Conservation (phyloP, 2,797 vertebrate species). For the Myotis findleyi region DNA sequence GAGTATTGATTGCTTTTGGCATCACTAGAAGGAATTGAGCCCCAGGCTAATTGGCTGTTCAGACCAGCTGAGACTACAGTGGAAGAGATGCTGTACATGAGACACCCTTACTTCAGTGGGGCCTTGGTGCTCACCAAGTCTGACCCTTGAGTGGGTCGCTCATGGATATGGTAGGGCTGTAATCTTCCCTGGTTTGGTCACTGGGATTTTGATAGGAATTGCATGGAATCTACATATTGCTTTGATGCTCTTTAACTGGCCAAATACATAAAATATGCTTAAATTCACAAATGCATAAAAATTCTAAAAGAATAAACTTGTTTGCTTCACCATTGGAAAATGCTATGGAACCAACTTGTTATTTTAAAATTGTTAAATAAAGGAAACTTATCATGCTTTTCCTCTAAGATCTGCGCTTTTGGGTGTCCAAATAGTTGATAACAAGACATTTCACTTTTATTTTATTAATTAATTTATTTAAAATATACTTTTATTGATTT, state of each 20-base stretch:
- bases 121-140: too few relatives aligned
- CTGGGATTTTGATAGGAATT: background rate
- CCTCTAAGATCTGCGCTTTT: background rate
- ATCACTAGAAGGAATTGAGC: too few relatives aligned
- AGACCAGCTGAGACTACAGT: too few relatives aligned
- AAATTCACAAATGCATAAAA: background rate
- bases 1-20: too few relatives aligned
- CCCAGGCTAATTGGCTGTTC: too few relatives aligned
- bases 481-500: too few relatives aligned
- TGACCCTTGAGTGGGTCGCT: too few relatives aligned
- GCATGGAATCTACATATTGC: background rate
- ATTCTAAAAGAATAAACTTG: background rate
- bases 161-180: too few relatives aligned
- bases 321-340: background rate
- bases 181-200: background rate
- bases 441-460: background rate
- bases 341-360: background rate
- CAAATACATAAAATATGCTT: background rate
- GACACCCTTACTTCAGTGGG: too few relatives aligned
- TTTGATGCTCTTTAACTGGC: background rate
- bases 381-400: background rate
- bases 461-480: too few relatives aligned
- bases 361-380: conserved; percentile 23
- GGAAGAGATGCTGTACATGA: too few relatives aligned
- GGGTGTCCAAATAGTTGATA: background rate